Conservation (phyloP, 1,140 invertebrate genomes). For the Conopomorpha cramerella region DNA sequence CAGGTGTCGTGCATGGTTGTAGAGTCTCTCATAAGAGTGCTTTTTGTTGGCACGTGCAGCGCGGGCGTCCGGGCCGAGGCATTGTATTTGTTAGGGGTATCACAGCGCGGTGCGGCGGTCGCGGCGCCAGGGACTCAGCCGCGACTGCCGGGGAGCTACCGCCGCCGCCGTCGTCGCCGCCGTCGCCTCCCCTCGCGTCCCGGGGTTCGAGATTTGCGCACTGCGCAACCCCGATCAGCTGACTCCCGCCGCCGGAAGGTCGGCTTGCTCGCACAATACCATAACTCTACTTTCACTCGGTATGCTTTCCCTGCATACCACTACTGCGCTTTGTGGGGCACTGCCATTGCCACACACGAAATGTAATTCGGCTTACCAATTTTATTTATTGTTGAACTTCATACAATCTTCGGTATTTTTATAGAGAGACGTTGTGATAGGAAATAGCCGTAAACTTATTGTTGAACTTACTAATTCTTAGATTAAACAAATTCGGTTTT, state of each 20-base stretch:
- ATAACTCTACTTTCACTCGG: no score
- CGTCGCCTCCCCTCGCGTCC: slow-evolving; percentile 18
- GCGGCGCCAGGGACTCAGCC: slow-evolving; percentile 5
- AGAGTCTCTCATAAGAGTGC: slow-evolving; percentile 33
- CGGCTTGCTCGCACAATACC: slow-evolving; percentile 15
- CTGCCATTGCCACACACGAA: no score
- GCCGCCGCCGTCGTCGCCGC: slow-evolving; percentile 6
- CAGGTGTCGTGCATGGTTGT: slow-evolving; percentile 24
- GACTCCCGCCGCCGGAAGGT: slow-evolving; percentile 50
- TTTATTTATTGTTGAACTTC: no score
- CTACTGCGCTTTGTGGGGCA: no score
- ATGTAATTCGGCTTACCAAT: no score
- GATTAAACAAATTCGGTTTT: no score
- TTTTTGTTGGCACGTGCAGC: slow-evolving; percentile 6
- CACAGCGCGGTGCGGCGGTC: slow-evolving; percentile 34
- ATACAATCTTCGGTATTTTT: no score
- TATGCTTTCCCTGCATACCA: no score
- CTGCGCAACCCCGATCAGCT: slow-evolving; percentile 55
- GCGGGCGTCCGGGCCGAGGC: slow-evolving; percentile 17
- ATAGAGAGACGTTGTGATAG: no score
- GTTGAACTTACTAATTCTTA: no score
- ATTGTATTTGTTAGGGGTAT: slow-evolving; percentile 15
- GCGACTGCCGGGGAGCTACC: slow-evolving; percentile 10
- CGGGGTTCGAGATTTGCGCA: slow-evolving; percentile 56
- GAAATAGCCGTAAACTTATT: no score